Conservation (phyloP, 2,888 invertebrate species). For the Euphydryas editha region DNA sequence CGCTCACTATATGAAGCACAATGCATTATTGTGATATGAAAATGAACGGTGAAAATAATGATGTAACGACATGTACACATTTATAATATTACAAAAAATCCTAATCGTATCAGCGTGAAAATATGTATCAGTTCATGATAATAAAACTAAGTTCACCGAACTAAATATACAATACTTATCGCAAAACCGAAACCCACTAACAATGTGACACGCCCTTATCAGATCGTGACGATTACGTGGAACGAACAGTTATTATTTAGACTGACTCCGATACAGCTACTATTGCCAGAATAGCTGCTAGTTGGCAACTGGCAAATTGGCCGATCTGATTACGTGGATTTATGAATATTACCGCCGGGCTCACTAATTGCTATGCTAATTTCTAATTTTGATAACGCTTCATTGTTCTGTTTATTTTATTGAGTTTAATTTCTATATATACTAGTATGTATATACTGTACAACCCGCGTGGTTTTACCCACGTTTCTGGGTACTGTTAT, state of each 20-base stretch:
- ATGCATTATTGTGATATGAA: too few relatives aligned
- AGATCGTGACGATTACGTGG: constrained; percentile 8
- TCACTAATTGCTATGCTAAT: constrained; percentile 25
- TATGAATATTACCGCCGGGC: constrained; percentile 26
- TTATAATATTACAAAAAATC: not conserved
- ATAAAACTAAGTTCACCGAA: not conserved
- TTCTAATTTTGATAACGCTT: constrained; percentile 26
- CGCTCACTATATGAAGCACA: too few relatives aligned
- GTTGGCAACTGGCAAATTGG: constrained; percentile 29
- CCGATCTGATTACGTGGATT: constrained; percentile 32
- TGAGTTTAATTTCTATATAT: not conserved
- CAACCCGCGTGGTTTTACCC: too few relatives aligned
- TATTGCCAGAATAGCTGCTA: not conserved
- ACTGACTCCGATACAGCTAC: not conserved
- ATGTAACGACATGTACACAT: too few relatives aligned
- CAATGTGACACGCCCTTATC: constrained; percentile 18
- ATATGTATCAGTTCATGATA: too few relatives aligned
- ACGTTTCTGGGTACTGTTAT: too few relatives aligned
- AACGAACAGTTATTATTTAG: constrained; percentile 3
- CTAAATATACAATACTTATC: constrained; percentile 1
- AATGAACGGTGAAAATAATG: too few relatives aligned
- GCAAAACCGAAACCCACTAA: constrained; percentile 8
- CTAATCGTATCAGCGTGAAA: not conserved
- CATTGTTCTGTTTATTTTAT: constrained; percentile 10
- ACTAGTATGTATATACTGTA: not conserved